These are phyloP conservation scores for Ictalurus punctatus DNA, from an alignment of 2,113 vertebrate species.

Conservation along the genomic window DNA sequence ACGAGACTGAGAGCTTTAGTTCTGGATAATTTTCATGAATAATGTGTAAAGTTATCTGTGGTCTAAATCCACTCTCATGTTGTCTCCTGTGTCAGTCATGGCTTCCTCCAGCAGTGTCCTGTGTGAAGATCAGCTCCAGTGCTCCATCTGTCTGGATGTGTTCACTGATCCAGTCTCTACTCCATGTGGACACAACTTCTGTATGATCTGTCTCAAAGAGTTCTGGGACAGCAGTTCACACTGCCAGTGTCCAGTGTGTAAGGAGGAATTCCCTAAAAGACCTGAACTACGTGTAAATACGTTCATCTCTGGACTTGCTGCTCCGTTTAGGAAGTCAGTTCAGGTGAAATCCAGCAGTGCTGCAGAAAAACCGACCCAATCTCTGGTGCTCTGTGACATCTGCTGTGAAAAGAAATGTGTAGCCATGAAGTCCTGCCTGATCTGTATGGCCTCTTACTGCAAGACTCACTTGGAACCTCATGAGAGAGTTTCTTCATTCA, in stretches of 20 bases:
- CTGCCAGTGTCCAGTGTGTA: constrained; percentile 16
- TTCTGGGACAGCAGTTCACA: constrained; percentile 23
- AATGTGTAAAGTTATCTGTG: background rate
- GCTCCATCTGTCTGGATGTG: constrained; percentile 1
- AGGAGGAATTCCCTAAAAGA: background rate
- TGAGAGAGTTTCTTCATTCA: too few relatives aligned
- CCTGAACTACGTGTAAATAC: constrained; percentile 17
- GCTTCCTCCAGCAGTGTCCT: background rate
- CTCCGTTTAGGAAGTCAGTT: constrained; percentile 8
- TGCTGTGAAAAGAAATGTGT: too few relatives aligned
- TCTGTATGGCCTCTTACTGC: background rate
- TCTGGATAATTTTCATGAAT: background rate
- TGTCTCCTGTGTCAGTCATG: background rate
- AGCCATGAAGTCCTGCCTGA: background rate
- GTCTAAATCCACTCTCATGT: background rate
- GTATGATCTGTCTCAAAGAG: background rate
- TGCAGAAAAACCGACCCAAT: background rate
- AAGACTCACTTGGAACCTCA: too few relatives aligned
- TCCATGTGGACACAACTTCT: constrained; percentile 39
- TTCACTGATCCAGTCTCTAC: constrained; percentile 1
- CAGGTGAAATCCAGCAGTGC: constrained; percentile 5
- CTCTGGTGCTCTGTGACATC: background rate
- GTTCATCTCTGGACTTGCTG: constrained; percentile 15
- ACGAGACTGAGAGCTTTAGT: too few relatives aligned
- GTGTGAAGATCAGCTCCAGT: background rate